Conservation (phyloP, 2,888 invertebrate species). For the Lasius fuliginosus region DNA sequence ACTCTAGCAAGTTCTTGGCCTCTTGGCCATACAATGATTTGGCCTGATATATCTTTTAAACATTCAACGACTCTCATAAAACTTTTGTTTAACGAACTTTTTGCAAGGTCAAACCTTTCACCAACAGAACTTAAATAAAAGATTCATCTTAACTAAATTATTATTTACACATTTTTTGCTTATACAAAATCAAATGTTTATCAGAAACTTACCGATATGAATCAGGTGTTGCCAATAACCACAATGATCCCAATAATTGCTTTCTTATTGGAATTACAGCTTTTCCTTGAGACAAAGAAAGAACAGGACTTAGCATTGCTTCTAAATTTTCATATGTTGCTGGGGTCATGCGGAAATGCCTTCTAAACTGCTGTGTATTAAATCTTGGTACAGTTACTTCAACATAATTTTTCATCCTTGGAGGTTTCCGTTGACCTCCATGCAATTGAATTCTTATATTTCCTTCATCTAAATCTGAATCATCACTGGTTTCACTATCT, state of each 20-base stretch:
- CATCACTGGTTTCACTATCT: constrained; percentile 10
- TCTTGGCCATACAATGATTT: constrained; percentile 11
- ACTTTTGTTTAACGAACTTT: constrained; percentile 10
- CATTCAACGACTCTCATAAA: background rate
- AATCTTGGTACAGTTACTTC: constrained; percentile 1
- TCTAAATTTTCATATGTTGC: no score
- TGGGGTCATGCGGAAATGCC: background rate
- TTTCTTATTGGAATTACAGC: constrained; percentile 22
- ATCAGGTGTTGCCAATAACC: constrained; percentile 19
- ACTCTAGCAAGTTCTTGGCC: constrained; percentile 1
- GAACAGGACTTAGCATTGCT: no score
- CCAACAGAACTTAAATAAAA: constrained; percentile 26
- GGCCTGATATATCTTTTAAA: background rate
- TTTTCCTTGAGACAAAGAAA: background rate
- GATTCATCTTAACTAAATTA: background rate
- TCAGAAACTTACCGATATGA: constrained; percentile 23
- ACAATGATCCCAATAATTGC: background rate
- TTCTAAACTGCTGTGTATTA: background rate
- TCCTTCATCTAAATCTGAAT: background rate
- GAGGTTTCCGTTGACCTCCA: background rate
- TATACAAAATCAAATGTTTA: background rate
- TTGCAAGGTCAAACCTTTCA: constrained; percentile 11
- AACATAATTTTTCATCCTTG: background rate
- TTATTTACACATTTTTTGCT: background rate
- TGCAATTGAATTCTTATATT: constrained; percentile 3